Evolutionary conservation across 2,797 vertebrate genomes (phyloP), one percentile per base, ranked within the genome.

Genomic region (Acanthornis magna): DNA sequence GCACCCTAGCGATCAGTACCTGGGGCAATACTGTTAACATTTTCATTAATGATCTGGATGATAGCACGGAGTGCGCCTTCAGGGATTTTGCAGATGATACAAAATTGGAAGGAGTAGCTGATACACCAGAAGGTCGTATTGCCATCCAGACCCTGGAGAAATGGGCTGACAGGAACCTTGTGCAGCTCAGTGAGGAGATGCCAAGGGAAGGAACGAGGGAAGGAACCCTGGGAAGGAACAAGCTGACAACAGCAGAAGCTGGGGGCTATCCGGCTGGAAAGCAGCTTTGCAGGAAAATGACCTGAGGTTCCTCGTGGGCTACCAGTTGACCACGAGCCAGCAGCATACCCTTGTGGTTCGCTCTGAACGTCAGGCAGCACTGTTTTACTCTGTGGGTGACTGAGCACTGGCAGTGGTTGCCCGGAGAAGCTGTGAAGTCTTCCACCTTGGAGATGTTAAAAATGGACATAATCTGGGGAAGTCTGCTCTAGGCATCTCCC

Each of bases 111-210:
- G 19, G 13, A 67, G 16, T 20, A 16, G 2, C 4, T 43, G 13
- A 32, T 55, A 3, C 1, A 26, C 5, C 13, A 16, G 4, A 29
- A 50, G 10, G 16, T 36, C 2, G 0, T n/a, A 26, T 29, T 50
- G 15, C 3, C 15, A 10, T n/a, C 17, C 10, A 71, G 34, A 60
- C 11, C 14, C 19, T 63, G 40, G 21, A 77, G 27, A 81, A 74
- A 51, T 29, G 12, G 13, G 11, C 22, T 40, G 40, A 40, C 10
- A 43, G 14, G 8, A 61, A 27, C 3, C 2, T 63, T 2, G 4
- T 23, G 11, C 4, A 66, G 5, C 21, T 71, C 23, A 63, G 29
- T 12, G 32, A 61, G 34, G 10, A 25, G 22, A 54, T 14, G 10
- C 32, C 16, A 13, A 40, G 43, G 43, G 43, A 45, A 45, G 43